These are phyloP conservation scores for Alentia gelatinosa DNA, from an alignment of 2,888 invertebrate genomes.

Conservation along the genomic window DNA sequence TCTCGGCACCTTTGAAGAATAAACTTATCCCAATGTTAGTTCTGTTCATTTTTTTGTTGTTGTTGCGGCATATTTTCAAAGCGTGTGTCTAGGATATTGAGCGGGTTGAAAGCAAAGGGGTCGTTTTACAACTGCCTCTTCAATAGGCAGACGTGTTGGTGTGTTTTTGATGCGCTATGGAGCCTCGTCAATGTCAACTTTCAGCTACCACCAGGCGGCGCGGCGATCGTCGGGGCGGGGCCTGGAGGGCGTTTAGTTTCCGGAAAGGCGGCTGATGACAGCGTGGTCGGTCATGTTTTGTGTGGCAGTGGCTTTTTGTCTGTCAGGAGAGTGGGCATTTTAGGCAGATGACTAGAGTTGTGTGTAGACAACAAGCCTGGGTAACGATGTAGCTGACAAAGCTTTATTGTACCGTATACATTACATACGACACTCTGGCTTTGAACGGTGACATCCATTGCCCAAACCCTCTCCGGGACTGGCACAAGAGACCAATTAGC, in stretches of 20 bases:
- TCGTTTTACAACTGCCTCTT: too few relatives aligned
- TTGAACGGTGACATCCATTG: not conserved
- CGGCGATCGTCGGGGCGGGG: too few relatives aligned
- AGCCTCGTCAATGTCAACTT: too few relatives aligned
- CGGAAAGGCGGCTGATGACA: not conserved
- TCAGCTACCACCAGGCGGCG: too few relatives aligned
- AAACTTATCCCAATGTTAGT: too few relatives aligned
- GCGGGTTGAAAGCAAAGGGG: too few relatives aligned
- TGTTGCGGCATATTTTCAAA: too few relatives aligned
- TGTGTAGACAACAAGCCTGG: not conserved
- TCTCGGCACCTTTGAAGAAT: too few relatives aligned
- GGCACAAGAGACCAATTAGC: not conserved
- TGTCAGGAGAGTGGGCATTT: not conserved
- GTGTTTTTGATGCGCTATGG: too few relatives aligned
- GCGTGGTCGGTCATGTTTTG: not conserved
- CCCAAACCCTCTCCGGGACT: not conserved
- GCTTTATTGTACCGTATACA: not conserved
- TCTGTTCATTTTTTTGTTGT: too few relatives aligned
- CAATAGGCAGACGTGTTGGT: too few relatives aligned
- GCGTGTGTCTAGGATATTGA: too few relatives aligned
- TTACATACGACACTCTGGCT: not conserved
- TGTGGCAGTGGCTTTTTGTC: not conserved
- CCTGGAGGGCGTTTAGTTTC: not conserved
- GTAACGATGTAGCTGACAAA: not conserved
- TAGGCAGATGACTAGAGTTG: not conserved